Evolutionary conservation across 2,797 vertebrate species (phyloP).

Genomic region (Poeciliopsis turneri): DNA sequence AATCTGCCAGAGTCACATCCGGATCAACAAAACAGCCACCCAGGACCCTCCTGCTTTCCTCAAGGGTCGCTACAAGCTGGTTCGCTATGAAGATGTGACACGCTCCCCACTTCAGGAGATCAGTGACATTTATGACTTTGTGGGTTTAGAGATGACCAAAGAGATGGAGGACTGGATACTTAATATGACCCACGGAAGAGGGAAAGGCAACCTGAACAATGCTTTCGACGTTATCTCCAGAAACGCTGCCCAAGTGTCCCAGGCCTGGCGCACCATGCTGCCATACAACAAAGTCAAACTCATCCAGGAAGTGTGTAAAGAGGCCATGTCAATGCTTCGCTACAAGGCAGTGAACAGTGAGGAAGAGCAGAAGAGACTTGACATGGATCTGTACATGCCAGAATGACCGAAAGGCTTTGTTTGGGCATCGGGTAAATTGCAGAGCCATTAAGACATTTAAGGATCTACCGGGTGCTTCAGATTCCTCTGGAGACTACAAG

Average conservation of each 20-base stretch:
- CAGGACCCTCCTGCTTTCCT: conserved; percentile 87
- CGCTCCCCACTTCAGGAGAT: conserved; percentile 84
- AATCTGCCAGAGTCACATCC: conserved; percentile 91
- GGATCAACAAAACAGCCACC: conserved; percentile 86
- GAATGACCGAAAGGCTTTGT: conserved; percentile 83
- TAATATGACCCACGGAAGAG: conserved; percentile 89
- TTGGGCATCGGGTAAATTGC: conserved; percentile 76
- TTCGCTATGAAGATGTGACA: conserved; percentile 93
- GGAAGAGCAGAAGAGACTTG: conserved; percentile 85
- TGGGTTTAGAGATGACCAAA: conserved; percentile 82
- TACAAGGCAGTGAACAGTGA: conserved; percentile 86
- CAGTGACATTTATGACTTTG: conserved; percentile 85
- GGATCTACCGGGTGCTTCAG: background rate
- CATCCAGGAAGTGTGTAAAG: conserved; percentile 89
- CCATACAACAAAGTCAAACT: conserved; percentile 83
- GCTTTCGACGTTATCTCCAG: conserved; percentile 90
- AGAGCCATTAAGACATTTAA: conserved; percentile 5
- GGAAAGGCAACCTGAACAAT: conserved; percentile 79
- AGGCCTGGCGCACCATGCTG: conserved; percentile 89
- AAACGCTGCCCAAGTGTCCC: conserved; percentile 88
- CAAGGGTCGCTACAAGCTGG: conserved; percentile 88
- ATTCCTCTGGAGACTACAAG: background rate
- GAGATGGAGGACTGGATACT: conserved; percentile 87
- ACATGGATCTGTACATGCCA: conserved; percentile 84
- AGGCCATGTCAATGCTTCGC: conserved; percentile 89